Evolutionary conservation across 2,888 invertebrate species (phyloP), one percentile per base, ranked within the genome.

Genomic region (Tipula unca): DNA sequence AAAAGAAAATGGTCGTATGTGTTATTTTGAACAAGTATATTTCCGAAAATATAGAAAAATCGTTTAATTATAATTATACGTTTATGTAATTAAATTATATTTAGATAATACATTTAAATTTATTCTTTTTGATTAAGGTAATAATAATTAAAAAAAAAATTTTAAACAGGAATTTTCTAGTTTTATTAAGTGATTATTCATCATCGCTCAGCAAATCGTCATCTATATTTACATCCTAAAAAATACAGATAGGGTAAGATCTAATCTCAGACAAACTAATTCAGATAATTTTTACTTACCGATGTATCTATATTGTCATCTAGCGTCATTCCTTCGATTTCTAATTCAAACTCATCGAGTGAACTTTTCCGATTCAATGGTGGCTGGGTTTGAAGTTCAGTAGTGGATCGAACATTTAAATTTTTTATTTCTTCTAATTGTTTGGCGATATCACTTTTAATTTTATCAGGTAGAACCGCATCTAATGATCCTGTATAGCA

Each of bases 291-390:
- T n/a, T 85, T 85, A 91, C 92, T 92, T 90, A 94, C 95, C 90
- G 93, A 94, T 86, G 94, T 94, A 89, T 96, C 96, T 87, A 96
- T 94, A 89, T 93, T 94, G 87, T 95, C 95, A 89, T 97, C 97
- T 35, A 98, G 91, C 87, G 94, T 94, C 87, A 96, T 93, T 87
- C 95, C 95, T 87, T 97, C 96, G 85, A 97, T 93, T 90, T 97
- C 97, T 85, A 95, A 91, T 89, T 97, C 97, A 69, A 97, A 91
- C 88, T 97, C 97, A 88, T 93, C 87, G 87, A 88, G 89, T 6
- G 89, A 88, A 14, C 89, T 90, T 86, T 90, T 89, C 48, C 88
- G 87, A 69, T 88, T 88, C 85, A 88, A 88, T 85, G 88, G 89
- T 20, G 87, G 85, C 14, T 86, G 86, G 17, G 35, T 32, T 32